Percentiles rank a stretch among this genome's conserved stretches.
Conservation (phyloP, 2,113 vertebrate genomes). For the Centrocercus urophasianus region DNA sequence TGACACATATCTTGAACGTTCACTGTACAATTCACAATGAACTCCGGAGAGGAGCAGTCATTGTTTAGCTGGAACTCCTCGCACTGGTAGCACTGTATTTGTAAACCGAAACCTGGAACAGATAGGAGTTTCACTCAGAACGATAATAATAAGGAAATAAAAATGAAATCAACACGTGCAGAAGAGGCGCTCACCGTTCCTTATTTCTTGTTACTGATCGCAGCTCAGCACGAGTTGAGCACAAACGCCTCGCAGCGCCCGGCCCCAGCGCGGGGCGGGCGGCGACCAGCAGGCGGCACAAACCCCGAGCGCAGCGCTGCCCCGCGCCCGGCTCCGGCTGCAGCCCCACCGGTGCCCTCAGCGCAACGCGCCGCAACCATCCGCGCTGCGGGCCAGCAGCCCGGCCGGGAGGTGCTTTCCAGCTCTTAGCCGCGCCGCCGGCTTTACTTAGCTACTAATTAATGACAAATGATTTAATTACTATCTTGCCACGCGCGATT, state of each 20-base stretch:
- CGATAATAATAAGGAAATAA: not conserved
- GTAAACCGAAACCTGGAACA: slow-evolving; percentile 84
- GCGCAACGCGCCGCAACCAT: not conserved
- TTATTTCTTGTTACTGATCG: not conserved
- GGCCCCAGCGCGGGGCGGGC: not conserved
- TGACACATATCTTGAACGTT: slow-evolving; percentile 99
- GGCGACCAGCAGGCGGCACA: not conserved
- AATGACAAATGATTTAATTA: slow-evolving; percentile 76
- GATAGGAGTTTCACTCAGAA: not conserved
- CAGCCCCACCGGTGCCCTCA: not conserved
- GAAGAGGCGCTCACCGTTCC: too few relatives aligned
- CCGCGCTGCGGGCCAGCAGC: not conserved
- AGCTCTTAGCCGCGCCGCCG: not conserved
- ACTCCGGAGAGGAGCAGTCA: slow-evolving; percentile 95
- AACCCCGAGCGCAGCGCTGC: not conserved
- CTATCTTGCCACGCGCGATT: slow-evolving; percentile 63
- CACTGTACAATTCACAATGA: slow-evolving; percentile 97
- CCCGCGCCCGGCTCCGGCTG: not conserved
- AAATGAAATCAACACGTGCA: not conserved
- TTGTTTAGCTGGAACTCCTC: slow-evolving; percentile 93
- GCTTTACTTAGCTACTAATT: slow-evolving; percentile 68
- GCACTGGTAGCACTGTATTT: slow-evolving; percentile 99
- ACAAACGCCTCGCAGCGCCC: not conserved
- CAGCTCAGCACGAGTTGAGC: not conserved
- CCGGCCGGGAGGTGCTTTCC: not conserved